Evolutionary conservation across 1,140 invertebrate species (phyloP).

Genomic region (Ceratina calcarata): DNA sequence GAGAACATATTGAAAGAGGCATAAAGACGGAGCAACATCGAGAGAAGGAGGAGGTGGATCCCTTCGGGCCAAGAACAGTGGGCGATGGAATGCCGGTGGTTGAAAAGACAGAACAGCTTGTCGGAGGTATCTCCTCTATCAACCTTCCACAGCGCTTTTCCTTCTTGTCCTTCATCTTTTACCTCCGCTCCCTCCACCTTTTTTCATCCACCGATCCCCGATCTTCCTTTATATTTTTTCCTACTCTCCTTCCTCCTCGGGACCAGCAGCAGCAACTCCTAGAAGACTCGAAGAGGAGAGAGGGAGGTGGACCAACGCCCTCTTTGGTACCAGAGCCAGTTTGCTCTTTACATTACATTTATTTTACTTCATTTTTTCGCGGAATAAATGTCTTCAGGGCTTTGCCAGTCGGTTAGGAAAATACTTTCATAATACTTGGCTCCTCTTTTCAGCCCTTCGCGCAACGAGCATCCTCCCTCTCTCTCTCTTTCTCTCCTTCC

Average conservation of each 20-base stretch:
- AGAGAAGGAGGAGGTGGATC: slow-evolving; percentile 30
- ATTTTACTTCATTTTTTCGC: slow-evolving; percentile 70
- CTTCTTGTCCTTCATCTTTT: slow-evolving; percentile 35
- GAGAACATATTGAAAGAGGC: slow-evolving; percentile 67
- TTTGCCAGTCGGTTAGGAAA: slow-evolving; percentile 69
- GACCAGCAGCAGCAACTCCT: slow-evolving; percentile 20
- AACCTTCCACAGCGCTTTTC: slow-evolving; percentile 24
- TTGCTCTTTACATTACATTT: slow-evolving; percentile 70
- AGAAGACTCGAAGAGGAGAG: not conserved
- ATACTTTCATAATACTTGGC: slow-evolving; percentile 66
- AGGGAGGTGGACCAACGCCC: slow-evolving; percentile 33
- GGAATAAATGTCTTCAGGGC: slow-evolving; percentile 66
- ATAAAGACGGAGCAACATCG: slow-evolving; percentile 50
- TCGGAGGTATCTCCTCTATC: slow-evolving; percentile 37
- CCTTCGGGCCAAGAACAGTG: slow-evolving; percentile 27
- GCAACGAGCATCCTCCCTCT: not conserved
- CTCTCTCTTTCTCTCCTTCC: not conserved
- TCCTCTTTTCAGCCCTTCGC: slow-evolving; percentile 16
- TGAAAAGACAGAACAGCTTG: slow-evolving; percentile 50
- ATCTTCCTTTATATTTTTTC: not conserved
- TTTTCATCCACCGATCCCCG: not conserved
- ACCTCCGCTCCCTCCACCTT: not conserved
- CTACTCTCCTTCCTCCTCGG: not conserved
- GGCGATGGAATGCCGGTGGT: slow-evolving; percentile 22
- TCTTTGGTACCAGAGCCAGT: slow-evolving; percentile 49